Base-by-base conservation (phyloP, 2,113 vertebrate species). In the Cavia aperea region DNA sequence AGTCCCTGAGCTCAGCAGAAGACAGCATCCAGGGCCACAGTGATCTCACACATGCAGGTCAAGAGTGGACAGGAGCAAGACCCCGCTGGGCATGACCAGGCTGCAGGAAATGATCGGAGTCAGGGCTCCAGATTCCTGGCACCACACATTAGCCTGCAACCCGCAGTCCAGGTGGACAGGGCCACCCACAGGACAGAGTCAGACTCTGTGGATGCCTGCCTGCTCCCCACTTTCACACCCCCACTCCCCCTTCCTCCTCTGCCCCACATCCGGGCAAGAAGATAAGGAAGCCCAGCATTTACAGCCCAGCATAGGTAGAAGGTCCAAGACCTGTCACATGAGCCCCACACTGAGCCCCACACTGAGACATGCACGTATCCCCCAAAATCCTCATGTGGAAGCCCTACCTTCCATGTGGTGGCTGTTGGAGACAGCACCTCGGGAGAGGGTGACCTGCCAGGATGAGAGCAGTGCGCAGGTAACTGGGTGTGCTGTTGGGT, bases 141-240 rank as follows among this genome's bases (percentile, higher is more conserved):
- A 79, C 56, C 29, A 4, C 21, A 72, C n/a, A 5, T 91, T 54
- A 24, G 49, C 21, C 66, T n/a, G 29, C 54, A 65, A 68, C 56
- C 39, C 26, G 24, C 2, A 19, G 49, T 18, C 70, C 29, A 0
- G 26, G 4, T 10, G 4, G 0, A 5, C 36, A 75, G 36, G 21
- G 14, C 60, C 70, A 36, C 39, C 39, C 39, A 39, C 39, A 39
- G 39, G 39, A 39, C 39, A 39, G 39, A 39, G 39, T 21, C 2
- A 1, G 54, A 49, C 18, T n/a, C 75, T 21, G 18, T 21, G 26
- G 31, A 16, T 36, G 14, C 16, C 51, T 36, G 49, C 15, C 70
- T 39, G 23, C 39, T 73, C 72, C 39, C 73, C 3, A 19, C 39
- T 26, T 16, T 16, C 73, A 14, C 1, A 5, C 43, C 43, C 26